Conservation (phyloP, 2,888 invertebrate genomes). For the Drosophila niveifrons region DNA sequence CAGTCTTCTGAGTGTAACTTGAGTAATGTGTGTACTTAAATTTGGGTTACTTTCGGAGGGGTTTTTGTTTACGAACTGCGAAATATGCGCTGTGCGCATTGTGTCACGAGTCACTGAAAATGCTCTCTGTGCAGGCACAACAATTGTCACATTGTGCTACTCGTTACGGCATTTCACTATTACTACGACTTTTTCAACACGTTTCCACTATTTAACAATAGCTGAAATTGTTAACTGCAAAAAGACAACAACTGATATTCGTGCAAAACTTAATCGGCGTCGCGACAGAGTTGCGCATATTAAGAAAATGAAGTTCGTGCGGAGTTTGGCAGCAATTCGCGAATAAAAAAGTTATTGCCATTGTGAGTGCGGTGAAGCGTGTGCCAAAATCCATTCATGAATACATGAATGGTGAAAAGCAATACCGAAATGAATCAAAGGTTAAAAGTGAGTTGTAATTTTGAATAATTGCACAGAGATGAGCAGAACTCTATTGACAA, state of each 20-base stretch:
- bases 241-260: slow-evolving; percentile 25
- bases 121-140: slow-evolving; percentile 39
- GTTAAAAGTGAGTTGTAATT: slow-evolving; percentile 3
- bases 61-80: slow-evolving; percentile 20
- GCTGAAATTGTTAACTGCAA: slow-evolving; percentile 7
- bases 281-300: slow-evolving; percentile 37
- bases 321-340: slow-evolving; percentile 29
- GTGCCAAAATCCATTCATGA: slow-evolving; percentile 26
- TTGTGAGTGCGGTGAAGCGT: slow-evolving; percentile 14
- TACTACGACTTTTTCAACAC: slow-evolving; percentile 32
- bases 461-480: neutral
- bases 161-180: slow-evolving; percentile 65
- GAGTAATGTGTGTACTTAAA: slow-evolving; percentile 15
- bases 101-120: slow-evolving; percentile 45
- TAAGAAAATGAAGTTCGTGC: slow-evolving; percentile 51
- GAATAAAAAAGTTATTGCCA: slow-evolving; percentile 45
- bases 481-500: slow-evolving; percentile 3
- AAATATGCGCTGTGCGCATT: slow-evolving; percentile 25
- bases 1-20: slow-evolving; percentile 34
- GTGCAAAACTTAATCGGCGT: slow-evolving; percentile 39
- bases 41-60: slow-evolving; percentile 23
- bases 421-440: slow-evolving; percentile 1
- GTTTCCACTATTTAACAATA: slow-evolving; percentile 48
- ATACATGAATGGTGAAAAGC: slow-evolving; percentile 5
- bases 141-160: slow-evolving; percentile 73